Base-by-base conservation (phyloP, 2,888 invertebrate genomes). In the Lydus trimaculatus region DNA sequence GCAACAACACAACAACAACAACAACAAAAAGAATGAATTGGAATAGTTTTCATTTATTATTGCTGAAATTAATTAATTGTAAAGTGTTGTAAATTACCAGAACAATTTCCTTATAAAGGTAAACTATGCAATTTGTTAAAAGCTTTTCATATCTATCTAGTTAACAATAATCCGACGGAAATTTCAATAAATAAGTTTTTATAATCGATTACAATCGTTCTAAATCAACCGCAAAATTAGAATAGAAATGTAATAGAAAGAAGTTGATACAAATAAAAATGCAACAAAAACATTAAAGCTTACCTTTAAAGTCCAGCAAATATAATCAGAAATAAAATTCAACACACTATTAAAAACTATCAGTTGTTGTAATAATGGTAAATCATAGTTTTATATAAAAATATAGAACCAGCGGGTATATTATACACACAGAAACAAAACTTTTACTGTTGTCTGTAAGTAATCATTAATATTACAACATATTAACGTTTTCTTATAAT, bases 291-390 rank as follows among this genome's bases (percentile, higher is more conserved):
- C 52, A 56, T 17, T 15, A 9, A 20, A 61, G 33, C 52, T 74
- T 70, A 73, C 72, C 74, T 74, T 73, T 64, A 72, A 66, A 67
- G 63, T 70, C 66, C 68, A 61, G 61, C 13, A 36, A 56, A 60
- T 56, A 60, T 56, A 69, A 69, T 36, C 61, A 59, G 56, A 69
- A 66, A 66, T 56, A 56, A 39, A 65, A 65, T 61, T 61, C 23
- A 28, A 56, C 66, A 56, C 66, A 70, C 66, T 64, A 20, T 20
- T 43, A n/a, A 66, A 69, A 65, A 58, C 58, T 64, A 63, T 60
- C 60, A 67, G 63, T n/a, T n/a, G n/a, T n/a, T n/a, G n/a, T 33
- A 60, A 39, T 56, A 25, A 56, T 13, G 23, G 3, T 56, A 23
- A 56, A 56, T 25, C 56, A 56, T 63, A 65, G 67, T 67, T 36